These are phyloP conservation scores for Characodon lateralis DNA, from an alignment of 2,797 vertebrate species.

Conservation along the genomic window DNA sequence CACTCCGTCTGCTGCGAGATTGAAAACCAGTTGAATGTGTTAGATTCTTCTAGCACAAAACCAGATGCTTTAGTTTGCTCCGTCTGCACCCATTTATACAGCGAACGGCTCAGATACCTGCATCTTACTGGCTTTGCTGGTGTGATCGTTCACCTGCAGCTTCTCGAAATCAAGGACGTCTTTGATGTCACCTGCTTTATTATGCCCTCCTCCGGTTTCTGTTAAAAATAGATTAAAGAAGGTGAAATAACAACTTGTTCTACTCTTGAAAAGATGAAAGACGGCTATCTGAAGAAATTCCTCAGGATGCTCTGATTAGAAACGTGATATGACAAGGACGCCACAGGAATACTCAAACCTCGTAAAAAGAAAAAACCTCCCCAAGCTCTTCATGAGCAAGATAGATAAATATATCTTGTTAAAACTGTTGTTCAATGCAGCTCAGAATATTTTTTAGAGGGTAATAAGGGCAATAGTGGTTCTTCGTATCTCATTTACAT, in stretches of 20 bases:
- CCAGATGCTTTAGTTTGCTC: not conserved
- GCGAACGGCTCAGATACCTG: slow-evolving; percentile 60
- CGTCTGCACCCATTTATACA: not conserved
- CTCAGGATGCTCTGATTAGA: not conserved
- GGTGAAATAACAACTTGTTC: not conserved
- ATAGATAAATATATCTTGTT: not conserved
- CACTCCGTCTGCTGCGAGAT: slow-evolving; percentile 83
- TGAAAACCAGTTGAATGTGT: not conserved
- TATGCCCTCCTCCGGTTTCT: slow-evolving; percentile 55
- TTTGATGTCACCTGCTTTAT: slow-evolving; percentile 68
- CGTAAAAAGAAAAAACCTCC: not conserved
- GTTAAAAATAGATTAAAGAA: not conserved
- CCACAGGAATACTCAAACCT: not conserved
- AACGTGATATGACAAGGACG: not conserved
- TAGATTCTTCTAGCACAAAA: too few species aligned
- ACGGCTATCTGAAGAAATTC: not conserved
- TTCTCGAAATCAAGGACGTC: slow-evolving; percentile 77
- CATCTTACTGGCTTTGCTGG: slow-evolving; percentile 73
- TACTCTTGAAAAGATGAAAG: not conserved
- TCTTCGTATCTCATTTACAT: too few species aligned
- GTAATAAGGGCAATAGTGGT: too few species aligned
- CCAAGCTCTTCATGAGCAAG: too few species aligned
- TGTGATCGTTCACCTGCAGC: slow-evolving; percentile 67
- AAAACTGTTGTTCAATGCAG: too few species aligned
- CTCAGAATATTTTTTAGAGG: too few species aligned